Evolutionary conservation across 1,140 invertebrate species (phyloP).

Genomic region (Dolichoris vasculosae): DNA sequence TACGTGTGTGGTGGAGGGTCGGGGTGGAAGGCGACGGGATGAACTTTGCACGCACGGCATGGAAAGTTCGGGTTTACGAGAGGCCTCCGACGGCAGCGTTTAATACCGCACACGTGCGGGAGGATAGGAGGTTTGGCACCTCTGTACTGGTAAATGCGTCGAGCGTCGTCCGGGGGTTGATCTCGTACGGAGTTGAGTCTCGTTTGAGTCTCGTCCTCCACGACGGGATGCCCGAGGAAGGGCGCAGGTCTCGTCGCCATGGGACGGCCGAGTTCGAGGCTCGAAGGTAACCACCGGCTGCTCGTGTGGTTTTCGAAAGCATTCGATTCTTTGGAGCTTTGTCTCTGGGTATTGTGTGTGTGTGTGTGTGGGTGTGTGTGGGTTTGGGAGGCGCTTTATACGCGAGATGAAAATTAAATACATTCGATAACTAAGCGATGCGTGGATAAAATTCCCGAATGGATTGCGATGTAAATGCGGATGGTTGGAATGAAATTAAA

Average conservation of each 20-base stretch:
- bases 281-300: not conserved
- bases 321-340: conserved; percentile 34
- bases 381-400: not conserved
- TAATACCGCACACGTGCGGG: conserved; percentile 35
- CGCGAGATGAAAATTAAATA: not conserved
- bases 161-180: not conserved
- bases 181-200: no score
- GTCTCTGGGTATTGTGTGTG: not conserved
- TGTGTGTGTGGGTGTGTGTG: not conserved
- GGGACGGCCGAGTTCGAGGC: not conserved
- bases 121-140: not conserved
- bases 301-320: conserved; percentile 5
- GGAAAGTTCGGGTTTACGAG: conserved; percentile 36
- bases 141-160: not conserved
- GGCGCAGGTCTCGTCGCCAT: conserved; percentile 7
- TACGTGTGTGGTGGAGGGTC: not conserved
- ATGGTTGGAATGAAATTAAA: not conserved
- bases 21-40: not conserved
- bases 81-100: conserved; percentile 9
- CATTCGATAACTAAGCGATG: not conserved
- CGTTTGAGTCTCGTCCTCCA: no score
- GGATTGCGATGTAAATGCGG: not conserved
- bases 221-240: not conserved
- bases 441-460: not conserved
- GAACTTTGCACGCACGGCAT: not conserved